Conservation (phyloP, 2,888 invertebrate genomes). For the Melieria crassipennis region DNA sequence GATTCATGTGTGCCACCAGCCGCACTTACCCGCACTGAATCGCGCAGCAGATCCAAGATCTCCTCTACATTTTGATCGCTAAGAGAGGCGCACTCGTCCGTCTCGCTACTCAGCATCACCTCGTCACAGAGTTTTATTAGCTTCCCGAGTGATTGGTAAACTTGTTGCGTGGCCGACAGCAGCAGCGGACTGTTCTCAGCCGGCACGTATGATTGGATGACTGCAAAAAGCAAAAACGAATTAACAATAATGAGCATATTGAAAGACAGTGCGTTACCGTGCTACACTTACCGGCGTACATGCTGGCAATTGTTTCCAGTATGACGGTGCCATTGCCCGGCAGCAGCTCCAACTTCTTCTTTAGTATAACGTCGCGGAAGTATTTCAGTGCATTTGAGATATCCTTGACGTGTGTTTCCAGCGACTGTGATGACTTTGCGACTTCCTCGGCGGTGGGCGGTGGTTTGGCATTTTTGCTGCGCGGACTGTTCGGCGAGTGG, state of each 20-base stretch:
- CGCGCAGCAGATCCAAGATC: constrained; percentile 76
- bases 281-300: constrained; percentile 73
- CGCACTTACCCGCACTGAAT: constrained; percentile 74
- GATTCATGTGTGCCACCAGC: no score
- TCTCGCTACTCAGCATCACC: constrained; percentile 78
- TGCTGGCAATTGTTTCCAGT: constrained; percentile 89
- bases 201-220: constrained; percentile 62
- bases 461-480: constrained; percentile 67
- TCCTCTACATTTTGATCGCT: constrained; percentile 74
- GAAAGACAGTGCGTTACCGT: not conserved
- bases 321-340: constrained; percentile 94
- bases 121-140: constrained; percentile 91
- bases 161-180: constrained; percentile 81
- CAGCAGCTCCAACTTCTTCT: constrained; percentile 91
- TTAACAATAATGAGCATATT: not conserved
- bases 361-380: constrained; percentile 91
- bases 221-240: constrained; percentile 41
- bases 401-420: constrained; percentile 80
- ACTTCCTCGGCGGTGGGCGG: constrained; percentile 67
- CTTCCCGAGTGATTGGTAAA: constrained; percentile 86
- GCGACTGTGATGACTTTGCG: constrained; percentile 75
- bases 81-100: constrained; percentile 70
- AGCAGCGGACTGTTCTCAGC: constrained; percentile 65
- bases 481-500: constrained; percentile 74
- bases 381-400: constrained; percentile 83